These are phyloP conservation scores for Uloborus plumipes DNA, from an alignment of 2,888 invertebrate species.

Conservation along the genomic window DNA sequence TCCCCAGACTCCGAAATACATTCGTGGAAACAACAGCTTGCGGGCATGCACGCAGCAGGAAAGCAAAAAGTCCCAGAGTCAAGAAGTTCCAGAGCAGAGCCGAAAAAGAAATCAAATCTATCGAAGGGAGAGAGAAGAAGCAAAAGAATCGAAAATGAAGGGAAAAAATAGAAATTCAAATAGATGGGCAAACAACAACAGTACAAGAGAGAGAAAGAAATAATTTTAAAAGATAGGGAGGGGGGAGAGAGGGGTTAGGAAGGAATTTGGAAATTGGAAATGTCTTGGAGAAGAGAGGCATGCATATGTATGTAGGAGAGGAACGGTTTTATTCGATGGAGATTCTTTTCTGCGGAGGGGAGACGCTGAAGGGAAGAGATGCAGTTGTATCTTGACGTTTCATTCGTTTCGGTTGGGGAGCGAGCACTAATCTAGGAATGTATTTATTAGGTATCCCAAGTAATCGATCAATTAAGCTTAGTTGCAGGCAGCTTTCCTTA, in stretches of 20 bases:
- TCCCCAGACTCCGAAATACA: slow-evolving; percentile 22
- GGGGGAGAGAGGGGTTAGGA: neutral
- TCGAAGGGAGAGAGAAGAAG: neutral
- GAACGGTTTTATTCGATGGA: slow-evolving; percentile 57
- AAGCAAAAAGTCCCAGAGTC: slow-evolving; percentile 7
- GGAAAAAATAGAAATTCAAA: slow-evolving; percentile 28
- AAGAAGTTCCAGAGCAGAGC: neutral
- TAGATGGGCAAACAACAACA: slow-evolving; percentile 60
- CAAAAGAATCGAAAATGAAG: slow-evolving; percentile 26
- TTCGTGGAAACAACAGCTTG: slow-evolving; percentile 60
- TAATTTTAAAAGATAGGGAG: slow-evolving; percentile 43
- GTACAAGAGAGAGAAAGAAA: slow-evolving; percentile 43
- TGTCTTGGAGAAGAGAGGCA: slow-evolving; percentile 37
- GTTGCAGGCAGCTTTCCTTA: no score
- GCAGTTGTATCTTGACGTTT: slow-evolving; percentile 53
- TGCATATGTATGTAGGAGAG: slow-evolving; percentile 52
- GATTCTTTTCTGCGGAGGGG: slow-evolving; percentile 11
- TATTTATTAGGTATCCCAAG: neutral
- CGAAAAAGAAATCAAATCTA: slow-evolving; percentile 6
- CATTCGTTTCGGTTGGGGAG: neutral
- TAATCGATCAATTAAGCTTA: no score
- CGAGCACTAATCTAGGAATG: neutral
- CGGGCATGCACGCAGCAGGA: slow-evolving; percentile 30
- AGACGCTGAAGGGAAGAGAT: slow-evolving; percentile 26
- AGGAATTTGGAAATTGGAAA: slow-evolving; percentile 56